Conservation (phyloP, 2,888 invertebrate genomes). For the Lysandra coridon region DNA sequence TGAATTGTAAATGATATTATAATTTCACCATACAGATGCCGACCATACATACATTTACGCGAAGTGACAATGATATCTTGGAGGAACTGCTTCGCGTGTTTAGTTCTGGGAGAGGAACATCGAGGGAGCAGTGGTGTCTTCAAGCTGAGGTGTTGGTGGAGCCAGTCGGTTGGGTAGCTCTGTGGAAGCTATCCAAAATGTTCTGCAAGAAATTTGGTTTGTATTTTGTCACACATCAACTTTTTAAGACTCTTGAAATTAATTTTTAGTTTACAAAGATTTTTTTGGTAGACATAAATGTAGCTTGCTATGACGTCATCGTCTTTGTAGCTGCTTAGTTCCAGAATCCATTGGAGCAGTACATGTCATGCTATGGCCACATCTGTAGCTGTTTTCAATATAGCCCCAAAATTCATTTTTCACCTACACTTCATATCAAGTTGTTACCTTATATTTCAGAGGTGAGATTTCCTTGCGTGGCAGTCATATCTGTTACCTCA, state of each 20-base stretch:
- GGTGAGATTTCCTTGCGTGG: conserved; percentile 83
- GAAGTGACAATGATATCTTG: conserved; percentile 65
- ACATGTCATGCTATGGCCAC: not conserved
- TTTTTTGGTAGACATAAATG: not conserved
- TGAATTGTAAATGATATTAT: not conserved
- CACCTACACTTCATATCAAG: not conserved
- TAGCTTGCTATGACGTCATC: not conserved
- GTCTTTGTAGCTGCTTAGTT: not conserved
- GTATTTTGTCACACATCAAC: conserved; percentile 36
- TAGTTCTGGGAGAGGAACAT: conserved; percentile 60
- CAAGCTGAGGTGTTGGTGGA: conserved; percentile 81
- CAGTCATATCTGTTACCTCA: conserved; percentile 79
- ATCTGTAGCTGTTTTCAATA: not conserved
- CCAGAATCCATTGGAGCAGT: not conserved
- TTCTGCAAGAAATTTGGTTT: conserved; percentile 82
- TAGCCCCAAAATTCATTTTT: not conserved
- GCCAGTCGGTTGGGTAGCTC: conserved; percentile 84
- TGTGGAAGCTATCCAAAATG: conserved; percentile 84
- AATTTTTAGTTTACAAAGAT: not conserved
- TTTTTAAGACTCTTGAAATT: not conserved
- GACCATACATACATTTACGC: conserved; percentile 64
- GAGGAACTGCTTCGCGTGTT: conserved; percentile 63
- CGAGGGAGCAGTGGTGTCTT: conserved; percentile 68
- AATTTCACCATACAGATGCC: conserved; percentile 56
- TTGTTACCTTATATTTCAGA: conserved; percentile 52